Conservation (phyloP, 23 tunicate genomes). For the Pegea sp. region DNA sequence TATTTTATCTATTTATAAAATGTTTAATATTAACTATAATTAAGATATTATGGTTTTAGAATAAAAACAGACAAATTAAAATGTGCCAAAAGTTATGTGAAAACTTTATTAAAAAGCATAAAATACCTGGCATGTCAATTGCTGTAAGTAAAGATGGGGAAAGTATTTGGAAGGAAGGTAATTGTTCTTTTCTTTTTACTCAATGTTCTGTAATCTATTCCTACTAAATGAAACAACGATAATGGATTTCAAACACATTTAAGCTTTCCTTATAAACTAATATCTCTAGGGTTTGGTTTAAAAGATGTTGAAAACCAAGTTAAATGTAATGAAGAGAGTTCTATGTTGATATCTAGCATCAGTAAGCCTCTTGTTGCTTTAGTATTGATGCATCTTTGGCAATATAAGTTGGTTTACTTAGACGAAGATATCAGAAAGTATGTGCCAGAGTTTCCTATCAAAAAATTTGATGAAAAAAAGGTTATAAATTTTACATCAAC, state of each 20-base stretch:
- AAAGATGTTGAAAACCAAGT: slow-evolving; percentile 61
- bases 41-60: too few relatives aligned
- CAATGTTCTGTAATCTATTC: too few relatives aligned
- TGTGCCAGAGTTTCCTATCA: slow-evolving; percentile 44
- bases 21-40: too few relatives aligned
- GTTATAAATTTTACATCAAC: too few relatives aligned
- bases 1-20: too few relatives aligned
- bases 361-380: slow-evolving; percentile 47
- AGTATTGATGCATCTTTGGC: slow-evolving; percentile 30
- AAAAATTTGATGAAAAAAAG: slow-evolving; percentile 13
- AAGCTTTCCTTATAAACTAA: too few relatives aligned
- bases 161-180: slow-evolving; percentile 51
- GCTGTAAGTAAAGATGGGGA: slow-evolving; percentile 57
- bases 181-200: too few relatives aligned
- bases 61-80: too few relatives aligned
- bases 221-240: too few relatives aligned
- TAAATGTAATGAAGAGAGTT: slow-evolving; percentile 17
- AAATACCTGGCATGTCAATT: slow-evolving; percentile 73
- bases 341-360: slow-evolving; percentile 70
- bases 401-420: slow-evolving; percentile 26
- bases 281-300: slow-evolving; percentile 35
- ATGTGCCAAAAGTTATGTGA: too few relatives aligned
- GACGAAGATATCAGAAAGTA: slow-evolving; percentile 36
- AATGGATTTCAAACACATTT: too few relatives aligned
- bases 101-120: too few relatives aligned